Base-by-base conservation (phyloP, 2,797 vertebrate genomes). In the Rhabdophis nuchalis region DNA sequence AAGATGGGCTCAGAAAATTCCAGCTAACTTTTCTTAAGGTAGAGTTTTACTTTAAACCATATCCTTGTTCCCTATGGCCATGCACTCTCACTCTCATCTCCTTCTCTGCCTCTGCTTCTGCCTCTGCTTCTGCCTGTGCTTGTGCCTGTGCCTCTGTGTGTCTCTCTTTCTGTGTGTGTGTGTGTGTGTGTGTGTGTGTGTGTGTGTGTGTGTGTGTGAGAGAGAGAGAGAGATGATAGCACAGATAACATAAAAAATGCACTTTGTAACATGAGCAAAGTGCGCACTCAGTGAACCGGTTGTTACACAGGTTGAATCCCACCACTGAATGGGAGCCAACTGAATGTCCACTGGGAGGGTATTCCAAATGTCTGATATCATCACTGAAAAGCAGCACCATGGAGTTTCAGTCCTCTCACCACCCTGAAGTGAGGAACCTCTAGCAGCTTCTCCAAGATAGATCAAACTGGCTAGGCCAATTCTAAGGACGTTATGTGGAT, bases 1-100 rank as follows among this genome's bases (percentile, higher is more conserved):
- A 92, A 95, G 90, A 92, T 94, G 85, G 90, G 94, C 93, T 93
- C 96, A 95, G 93, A 95, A 94, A 94, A 91, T 53, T 94, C 91
- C 93, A 88, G 32, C 61, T 82, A 92, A 86, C 77, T 57, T 85
- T 93, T 68, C 87, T 94, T 95, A 94, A 89, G 54, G 88, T 91
- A 88, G 64, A 91, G 88, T 68, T 54, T 92, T 72, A 82, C 36
- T 82, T 46, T 46, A 46, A 46, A 25, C 46, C 36, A 46, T 46
- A 82, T 46, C 36, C 36, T 72, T 72, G n/a, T 72, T 72, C 68
- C 68, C 61, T 14, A 29, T 64, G 29, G 29, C 61, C 61, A 68
- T 32, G 18, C 18, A 77, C 32, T 20, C 36, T 72, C 6, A 1
- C 32, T 20, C 36, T 72, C 6, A 1, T 12, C 10, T 29, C 25